Evolutionary conservation across 2,888 invertebrate species (phyloP).

Genomic region (Sarcophaga caerulescens): DNA sequence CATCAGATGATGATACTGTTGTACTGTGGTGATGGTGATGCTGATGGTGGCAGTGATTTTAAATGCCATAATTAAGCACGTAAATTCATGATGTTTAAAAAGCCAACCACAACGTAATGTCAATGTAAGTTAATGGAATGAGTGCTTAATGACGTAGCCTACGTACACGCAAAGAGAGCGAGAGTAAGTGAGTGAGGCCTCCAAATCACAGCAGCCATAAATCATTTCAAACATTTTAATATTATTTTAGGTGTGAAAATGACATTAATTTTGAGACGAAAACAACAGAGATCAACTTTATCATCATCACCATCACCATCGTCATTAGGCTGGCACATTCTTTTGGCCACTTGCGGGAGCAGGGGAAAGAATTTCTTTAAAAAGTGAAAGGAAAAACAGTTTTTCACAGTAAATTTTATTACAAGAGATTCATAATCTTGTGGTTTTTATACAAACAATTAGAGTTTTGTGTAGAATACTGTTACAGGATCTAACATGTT

Average conservation of each 20-base stretch:
- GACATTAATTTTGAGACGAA: not conserved
- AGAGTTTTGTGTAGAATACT: no score
- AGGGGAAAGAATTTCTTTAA: no score
- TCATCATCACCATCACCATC: not conserved
- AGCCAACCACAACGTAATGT: slow-evolving; percentile 1
- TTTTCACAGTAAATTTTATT: no score
- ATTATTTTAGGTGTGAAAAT: slow-evolving; percentile 22
- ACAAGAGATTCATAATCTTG: no score
- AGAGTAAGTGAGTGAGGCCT: not conserved
- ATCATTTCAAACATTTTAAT: slow-evolving; percentile 27
- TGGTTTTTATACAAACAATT: no score
- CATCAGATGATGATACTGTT: no score
- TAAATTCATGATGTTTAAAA: slow-evolving; percentile 15
- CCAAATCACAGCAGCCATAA: slow-evolving; percentile 27
- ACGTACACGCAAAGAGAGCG: not conserved
- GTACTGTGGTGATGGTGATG: not conserved
- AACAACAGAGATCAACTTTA: not conserved
- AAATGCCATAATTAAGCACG: slow-evolving; percentile 34
- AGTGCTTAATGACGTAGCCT: not conserved
- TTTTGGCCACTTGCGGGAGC: no score
- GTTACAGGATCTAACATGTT: no score
- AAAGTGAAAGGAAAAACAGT: no score
- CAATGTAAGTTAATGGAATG: not conserved
- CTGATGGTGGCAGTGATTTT: slow-evolving; percentile 1
- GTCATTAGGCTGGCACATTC: not conserved